Evolutionary conservation across 2,113 vertebrate species (phyloP).

Genomic region (Cheirogaleus medius): DNA sequence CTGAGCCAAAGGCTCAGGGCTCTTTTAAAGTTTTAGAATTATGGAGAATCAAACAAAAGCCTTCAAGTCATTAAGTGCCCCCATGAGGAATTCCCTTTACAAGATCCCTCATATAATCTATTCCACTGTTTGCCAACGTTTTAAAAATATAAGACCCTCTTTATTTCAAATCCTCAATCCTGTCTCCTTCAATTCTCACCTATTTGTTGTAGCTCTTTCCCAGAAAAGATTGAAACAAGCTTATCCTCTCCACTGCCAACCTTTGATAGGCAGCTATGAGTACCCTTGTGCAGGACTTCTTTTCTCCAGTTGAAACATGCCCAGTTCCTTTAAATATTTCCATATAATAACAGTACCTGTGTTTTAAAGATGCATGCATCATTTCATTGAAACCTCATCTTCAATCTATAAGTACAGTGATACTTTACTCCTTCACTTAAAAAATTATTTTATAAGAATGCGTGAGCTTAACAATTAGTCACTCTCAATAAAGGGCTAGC

Average conservation of each 20-base stretch:
- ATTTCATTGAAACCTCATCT: not conserved
- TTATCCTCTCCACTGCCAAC: not conserved
- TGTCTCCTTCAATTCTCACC: not conserved
- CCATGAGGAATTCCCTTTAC: not conserved
- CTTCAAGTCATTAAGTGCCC: not conserved
- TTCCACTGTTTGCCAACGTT: not conserved
- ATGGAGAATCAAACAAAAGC: not conserved
- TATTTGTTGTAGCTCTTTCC: not conserved
- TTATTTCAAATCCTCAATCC: not conserved
- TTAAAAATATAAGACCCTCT: not conserved
- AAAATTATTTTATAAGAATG: not conserved
- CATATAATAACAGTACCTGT: not conserved
- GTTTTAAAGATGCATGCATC: not conserved
- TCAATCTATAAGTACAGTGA: not conserved
- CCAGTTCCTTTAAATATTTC: not conserved
- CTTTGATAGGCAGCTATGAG: not conserved
- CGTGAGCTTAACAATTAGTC: not conserved
- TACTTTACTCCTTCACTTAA: not conserved
- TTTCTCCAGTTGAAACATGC: not conserved
- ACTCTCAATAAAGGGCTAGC: not conserved
- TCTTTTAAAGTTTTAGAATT: slow-evolving; percentile 39
- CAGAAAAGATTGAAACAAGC: not conserved
- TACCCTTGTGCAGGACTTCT: not conserved
- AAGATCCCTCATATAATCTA: not conserved
- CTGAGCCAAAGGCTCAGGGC: not conserved